Percentiles rank a stretch among this genome's conserved stretches.
Evolutionary conservation across 1,140 invertebrate species (phyloP).

Genomic region (Formica selysi): DNA sequence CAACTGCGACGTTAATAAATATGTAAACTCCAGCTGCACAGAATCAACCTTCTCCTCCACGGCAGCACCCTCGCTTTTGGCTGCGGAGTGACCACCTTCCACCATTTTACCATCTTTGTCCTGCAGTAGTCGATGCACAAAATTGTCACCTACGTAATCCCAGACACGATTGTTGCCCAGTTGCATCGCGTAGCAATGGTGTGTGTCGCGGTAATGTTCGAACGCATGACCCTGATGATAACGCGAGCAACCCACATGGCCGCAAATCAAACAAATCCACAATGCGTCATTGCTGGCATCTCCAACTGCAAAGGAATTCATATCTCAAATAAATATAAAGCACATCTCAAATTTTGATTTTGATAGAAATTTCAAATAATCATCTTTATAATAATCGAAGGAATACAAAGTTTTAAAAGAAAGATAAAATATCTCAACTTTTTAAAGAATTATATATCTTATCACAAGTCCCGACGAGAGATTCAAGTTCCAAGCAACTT

Average conservation of each 20-base stretch:
- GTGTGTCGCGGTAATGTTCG: slow-evolving; percentile 96
- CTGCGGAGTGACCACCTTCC: slow-evolving; percentile 86
- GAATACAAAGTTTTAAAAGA: background rate
- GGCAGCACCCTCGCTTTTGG: slow-evolving; percentile 83
- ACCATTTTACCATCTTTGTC: slow-evolving; percentile 99
- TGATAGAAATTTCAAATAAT: background rate
- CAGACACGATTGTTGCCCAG: slow-evolving; percentile 98
- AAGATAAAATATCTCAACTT: background rate
- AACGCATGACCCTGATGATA: slow-evolving; percentile 91
- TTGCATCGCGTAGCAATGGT: slow-evolving; percentile 99
- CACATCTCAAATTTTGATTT: background rate
- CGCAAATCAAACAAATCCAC: slow-evolving; percentile 99
- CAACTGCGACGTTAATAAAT: slow-evolving; percentile 98
- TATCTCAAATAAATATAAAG: background rate
- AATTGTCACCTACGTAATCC: slow-evolving; percentile 99
- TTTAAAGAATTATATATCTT: slow-evolving; percentile 25
- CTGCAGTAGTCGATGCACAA: slow-evolving; percentile 98
- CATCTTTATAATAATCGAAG: background rate
- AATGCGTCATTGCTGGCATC: slow-evolving; percentile 91
- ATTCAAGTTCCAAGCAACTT: background rate
- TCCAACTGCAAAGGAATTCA: slow-evolving; percentile 74
- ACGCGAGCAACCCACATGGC: slow-evolving; percentile 97
- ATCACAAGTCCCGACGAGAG: background rate
- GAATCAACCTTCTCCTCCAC: slow-evolving; percentile 96
- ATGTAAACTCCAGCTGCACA: slow-evolving; percentile 98